Evolutionary conservation across 2,113 vertebrate genomes (phyloP), one percentile per base, ranked within the genome.

Genomic region (Hyaena hyaena): DNA sequence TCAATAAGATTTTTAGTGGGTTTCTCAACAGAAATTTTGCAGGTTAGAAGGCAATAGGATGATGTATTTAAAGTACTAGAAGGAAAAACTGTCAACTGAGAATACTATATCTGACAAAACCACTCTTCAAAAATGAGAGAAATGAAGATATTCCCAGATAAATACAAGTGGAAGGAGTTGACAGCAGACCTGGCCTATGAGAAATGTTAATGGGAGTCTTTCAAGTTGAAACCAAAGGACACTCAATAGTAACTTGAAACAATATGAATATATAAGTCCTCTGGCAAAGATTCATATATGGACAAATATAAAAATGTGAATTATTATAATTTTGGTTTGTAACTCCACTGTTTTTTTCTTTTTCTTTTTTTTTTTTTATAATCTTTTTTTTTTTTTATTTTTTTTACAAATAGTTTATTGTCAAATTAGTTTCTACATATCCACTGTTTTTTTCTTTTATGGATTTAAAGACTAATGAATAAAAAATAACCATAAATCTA

Each of bases 11-110:
- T n/a, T 33, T 82, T 55, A 31, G 61, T 61, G 63, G 58, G 76
- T 86, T 93, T 87, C 28, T 95, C 61, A 77, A 43, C 50, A 95
- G 73, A 90, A 61, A 77, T 24, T n/a, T 73, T 87, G 31, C 7
- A 69, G 58, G 28, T 39, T 50, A 68, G 63, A 76, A 68, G 23
- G 31, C 58, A 92, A 28, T 23, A 28, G 43, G 48, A 76, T 68
- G 24, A 76, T 61, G 55, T 69, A 82, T 65, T 71, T 79, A 45
- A 90, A 90, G n/a, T 65, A 39, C 55, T 63, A 21, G 31, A 33
- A 76, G 55, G 85, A 82, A 79, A 93, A 93, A 7, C 48, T 33
- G 55, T 65, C 61, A 89, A 53, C n/a, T 10, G 26, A 85, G 71
- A 89, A 53, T 53, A 73, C 3, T 50, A 14, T 45, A 55, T 45